phyloP scores from a whole-genome alignment of 2,888 invertebrate species.

The Nesidiocoris tenuis region DNA sequence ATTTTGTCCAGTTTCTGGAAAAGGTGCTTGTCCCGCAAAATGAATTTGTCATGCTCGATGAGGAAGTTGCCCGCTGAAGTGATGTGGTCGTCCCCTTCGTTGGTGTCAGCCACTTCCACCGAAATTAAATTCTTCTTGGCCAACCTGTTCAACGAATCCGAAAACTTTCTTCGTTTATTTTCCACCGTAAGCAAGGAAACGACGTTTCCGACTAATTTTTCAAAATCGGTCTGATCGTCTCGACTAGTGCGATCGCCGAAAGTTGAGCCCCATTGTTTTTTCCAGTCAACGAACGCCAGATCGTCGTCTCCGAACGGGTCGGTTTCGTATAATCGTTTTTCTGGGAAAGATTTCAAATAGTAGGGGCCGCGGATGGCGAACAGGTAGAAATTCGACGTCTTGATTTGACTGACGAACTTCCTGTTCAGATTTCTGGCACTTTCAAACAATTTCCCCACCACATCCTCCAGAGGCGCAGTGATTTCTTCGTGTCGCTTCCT shows the following conservation, averaged over 20 bases:
- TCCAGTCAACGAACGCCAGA: background rate
- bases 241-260: background rate
- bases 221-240: background rate
- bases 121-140: background rate
- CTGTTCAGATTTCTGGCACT: constrained; percentile 1
- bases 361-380: constrained; percentile 13
- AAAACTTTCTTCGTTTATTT: background rate
- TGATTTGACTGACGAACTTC: constrained; percentile 8
- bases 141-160: background rate
- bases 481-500: background rate
- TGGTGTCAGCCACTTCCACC: background rate
- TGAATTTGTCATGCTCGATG: constrained; percentile 12
- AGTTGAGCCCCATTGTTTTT: background rate
- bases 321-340: background rate
- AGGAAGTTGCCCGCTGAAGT: constrained; percentile 18
- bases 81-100: constrained; percentile 1
- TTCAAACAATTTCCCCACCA: background rate
- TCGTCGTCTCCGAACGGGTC: constrained; percentile 7
- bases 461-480: background rate
- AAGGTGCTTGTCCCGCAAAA: background rate
- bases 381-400: constrained; percentile 19
- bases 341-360: constrained; percentile 25
- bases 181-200: background rate
- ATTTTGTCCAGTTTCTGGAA: constrained; percentile 3
- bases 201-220: background rate